A percentile compares a stretch with the other conserved stretches of the same genome.
Evolutionary conservation across 2,888 invertebrate species (phyloP).

Genomic region (Ophonus ardosiacus): DNA sequence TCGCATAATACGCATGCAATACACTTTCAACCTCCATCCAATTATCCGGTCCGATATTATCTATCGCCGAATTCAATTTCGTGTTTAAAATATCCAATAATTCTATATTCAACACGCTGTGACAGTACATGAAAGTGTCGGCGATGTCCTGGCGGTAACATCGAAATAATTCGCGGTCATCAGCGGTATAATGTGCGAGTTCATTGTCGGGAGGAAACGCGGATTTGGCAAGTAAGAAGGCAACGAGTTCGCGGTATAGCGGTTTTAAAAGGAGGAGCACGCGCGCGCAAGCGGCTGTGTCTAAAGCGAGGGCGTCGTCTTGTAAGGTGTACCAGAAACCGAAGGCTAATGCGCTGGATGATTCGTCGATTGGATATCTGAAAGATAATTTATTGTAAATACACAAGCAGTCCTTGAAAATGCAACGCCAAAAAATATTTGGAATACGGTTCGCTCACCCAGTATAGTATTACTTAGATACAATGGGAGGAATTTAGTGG

Average conservation of each 20-base stretch:
- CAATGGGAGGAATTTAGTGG: no score
- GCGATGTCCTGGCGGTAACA: slow-evolving; percentile 93
- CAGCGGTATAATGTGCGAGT: slow-evolving; percentile 81
- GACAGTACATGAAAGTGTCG: slow-evolving; percentile 92
- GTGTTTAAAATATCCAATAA: slow-evolving; percentile 84
- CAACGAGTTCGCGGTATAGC: slow-evolving; percentile 87
- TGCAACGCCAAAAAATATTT: no score
- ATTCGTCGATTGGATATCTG: slow-evolving; percentile 90
- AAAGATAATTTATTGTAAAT: background rate
- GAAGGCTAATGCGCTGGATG: slow-evolving; percentile 89
- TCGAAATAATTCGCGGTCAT: slow-evolving; percentile 91
- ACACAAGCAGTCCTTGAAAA: no score
- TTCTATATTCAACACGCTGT: slow-evolving; percentile 86
- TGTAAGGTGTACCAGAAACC: slow-evolving; percentile 96
- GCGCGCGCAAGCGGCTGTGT: slow-evolving; percentile 75
- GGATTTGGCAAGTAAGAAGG: slow-evolving; percentile 87
- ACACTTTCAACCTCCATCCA: slow-evolving; percentile 83
- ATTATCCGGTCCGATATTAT: slow-evolving; percentile 72
- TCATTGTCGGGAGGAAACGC: slow-evolving; percentile 82
- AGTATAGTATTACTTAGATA: no score
- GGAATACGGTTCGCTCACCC: no score
- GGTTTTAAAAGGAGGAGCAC: slow-evolving; percentile 82
- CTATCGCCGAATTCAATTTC: slow-evolving; percentile 80
- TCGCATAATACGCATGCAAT: slow-evolving; percentile 82
- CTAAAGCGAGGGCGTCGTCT: slow-evolving; percentile 81